Conservation (phyloP, 2,888 invertebrate species). For the Periphyllus acericola region DNA sequence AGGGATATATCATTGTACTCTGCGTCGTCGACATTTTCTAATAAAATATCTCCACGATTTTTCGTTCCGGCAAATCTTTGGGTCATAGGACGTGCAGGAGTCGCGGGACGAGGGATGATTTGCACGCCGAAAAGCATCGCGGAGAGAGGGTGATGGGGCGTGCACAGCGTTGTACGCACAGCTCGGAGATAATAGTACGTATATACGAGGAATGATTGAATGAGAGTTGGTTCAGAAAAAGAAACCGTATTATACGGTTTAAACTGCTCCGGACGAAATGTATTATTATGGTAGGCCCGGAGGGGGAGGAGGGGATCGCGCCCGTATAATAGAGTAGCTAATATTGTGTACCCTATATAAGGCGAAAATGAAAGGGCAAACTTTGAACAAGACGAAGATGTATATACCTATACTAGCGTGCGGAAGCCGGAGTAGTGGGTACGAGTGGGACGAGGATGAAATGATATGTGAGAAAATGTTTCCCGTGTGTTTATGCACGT, state of each 20-base stretch:
- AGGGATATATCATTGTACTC: too few species aligned
- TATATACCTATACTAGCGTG: neutral
- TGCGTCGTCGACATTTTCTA: neutral
- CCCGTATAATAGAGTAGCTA: neutral
- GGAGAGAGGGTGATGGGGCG: neutral
- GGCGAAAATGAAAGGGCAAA: neutral
- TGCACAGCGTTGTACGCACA: too few species aligned
- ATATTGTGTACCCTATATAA: neutral
- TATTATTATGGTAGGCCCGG: neutral
- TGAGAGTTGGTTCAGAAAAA: neutral
- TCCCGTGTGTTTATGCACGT: neutral
- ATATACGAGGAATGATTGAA: slow-evolving; percentile 13
- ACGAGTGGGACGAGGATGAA: neutral
- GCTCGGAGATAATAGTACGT: neutral
- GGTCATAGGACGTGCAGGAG: too few species aligned
- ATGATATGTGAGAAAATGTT: neutral
- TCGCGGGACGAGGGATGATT: too few species aligned
- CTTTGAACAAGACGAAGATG: neutral
- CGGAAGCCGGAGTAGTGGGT: neutral
- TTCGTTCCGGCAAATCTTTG: too few species aligned
- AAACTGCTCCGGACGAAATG: neutral
- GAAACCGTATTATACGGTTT: neutral
- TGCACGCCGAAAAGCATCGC: neutral
- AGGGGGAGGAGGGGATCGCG: neutral
- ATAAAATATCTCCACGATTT: neutral